Base-by-base conservation (phyloP, 2,113 vertebrate genomes). In the Megaceryle torquata region DNA sequence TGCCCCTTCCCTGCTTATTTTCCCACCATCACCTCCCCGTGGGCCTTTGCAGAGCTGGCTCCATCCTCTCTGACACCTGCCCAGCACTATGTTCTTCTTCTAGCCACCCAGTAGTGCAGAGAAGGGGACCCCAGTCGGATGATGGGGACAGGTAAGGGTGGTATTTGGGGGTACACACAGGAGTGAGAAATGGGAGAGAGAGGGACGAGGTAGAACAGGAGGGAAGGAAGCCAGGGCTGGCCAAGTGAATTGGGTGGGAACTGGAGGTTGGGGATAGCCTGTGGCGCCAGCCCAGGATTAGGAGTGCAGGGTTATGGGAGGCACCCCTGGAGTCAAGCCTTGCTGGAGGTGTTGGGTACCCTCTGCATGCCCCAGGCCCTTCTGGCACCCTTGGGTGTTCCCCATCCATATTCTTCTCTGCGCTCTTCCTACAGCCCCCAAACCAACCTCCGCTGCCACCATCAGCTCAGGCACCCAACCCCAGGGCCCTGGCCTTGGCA, bases 261-360 rank as follows among this genome's bases (percentile, higher is more conserved):
- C 0, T 20, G 22, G 3, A 14, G 10, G 5, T 60, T 15, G 13
- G 8, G 17, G 2, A 13, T 13, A 2, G 10, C 26, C 33, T 35
- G 22, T 43, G 17, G 12, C 10, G 25, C 11, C 13, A 8, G 28
- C 26, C 5, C 33, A 41, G 19, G 11, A 5, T 48, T 28, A 19
- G 15, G 28, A 31, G 11, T 15, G 28, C 11, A 25, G n/a, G 72
- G 4, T 10, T 56, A 2, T 0, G 10, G 9, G 22, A n/a, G 24
- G 6, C 9, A 72, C 21, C 24, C 12, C 5, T 8, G 19, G 10
- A 0, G 56, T 18, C 8, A 18, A 39, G 18, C 13, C 20, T 53
- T 4, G 1, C 31, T 11, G 37, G 15, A 13, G 15, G 17, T 4
- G 2, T 43, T 17, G 4, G 3, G 15, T 29, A 37, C 41, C 39